A percentile compares a stretch with the other conserved stretches of the same genome.
Conservation (phyloP, 1,140 invertebrate species). For the Whitmania pigra region DNA sequence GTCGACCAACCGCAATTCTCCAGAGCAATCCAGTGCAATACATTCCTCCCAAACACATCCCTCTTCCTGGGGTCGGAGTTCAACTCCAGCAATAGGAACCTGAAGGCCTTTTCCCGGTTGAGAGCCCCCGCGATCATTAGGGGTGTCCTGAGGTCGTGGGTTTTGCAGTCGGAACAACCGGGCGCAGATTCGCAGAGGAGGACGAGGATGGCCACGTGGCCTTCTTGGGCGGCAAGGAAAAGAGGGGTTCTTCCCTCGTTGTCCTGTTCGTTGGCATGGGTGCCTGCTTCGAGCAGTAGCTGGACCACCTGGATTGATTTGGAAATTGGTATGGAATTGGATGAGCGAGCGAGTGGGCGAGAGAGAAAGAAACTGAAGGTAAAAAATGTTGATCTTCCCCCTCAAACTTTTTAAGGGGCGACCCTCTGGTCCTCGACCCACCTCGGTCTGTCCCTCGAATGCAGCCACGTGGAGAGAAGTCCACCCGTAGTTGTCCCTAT, state of each 20-base stretch:
- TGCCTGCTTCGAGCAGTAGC: constrained; percentile 74
- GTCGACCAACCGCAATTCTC: constrained; percentile 77
- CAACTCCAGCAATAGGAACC: constrained; percentile 41
- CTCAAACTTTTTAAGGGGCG: too few relatives aligned
- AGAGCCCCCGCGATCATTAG: constrained; percentile 70
- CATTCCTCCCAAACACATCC: constrained; percentile 80
- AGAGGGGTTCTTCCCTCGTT: constrained; percentile 53
- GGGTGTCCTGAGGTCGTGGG: constrained; percentile 82
- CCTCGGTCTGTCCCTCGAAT: constrained; percentile 79
- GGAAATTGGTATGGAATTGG: not conserved
- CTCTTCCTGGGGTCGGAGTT: constrained; percentile 79
- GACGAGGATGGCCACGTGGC: constrained; percentile 34
- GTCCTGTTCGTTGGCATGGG: constrained; percentile 75
- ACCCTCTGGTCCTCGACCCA: constrained; percentile 45
- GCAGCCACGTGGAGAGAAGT: constrained; percentile 80
- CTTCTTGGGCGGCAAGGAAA: constrained; percentile 38
- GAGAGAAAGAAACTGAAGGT: too few relatives aligned
- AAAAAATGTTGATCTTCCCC: too few relatives aligned
- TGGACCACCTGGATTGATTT: constrained; percentile 39
- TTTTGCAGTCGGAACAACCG: constrained; percentile 60
- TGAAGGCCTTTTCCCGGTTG: constrained; percentile 61
- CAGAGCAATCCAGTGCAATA: constrained; percentile 75
- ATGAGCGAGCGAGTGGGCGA: not conserved
- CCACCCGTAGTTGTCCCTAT: constrained; percentile 62
- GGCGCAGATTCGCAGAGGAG: constrained; percentile 33